Evolutionary conservation across 2,797 vertebrate species (phyloP).

Genomic region (Eleutherodactylus coqui): DNA sequence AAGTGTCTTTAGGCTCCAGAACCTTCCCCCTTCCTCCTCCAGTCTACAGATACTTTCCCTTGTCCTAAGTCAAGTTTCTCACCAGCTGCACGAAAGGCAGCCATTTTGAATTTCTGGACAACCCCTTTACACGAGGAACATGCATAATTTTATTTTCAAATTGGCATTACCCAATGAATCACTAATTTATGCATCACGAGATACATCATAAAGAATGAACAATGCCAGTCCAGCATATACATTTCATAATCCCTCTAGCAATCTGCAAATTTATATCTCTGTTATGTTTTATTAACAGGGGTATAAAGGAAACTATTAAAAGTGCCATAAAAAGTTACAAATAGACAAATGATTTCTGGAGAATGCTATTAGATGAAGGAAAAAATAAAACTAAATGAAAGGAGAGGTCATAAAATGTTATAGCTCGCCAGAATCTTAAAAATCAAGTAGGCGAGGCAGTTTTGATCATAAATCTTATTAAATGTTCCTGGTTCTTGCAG

Average conservation of each 20-base stretch:
- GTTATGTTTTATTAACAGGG: slow-evolving; percentile 32
- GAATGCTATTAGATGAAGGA: background rate
- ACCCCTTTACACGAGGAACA: background rate
- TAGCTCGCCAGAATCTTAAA: slow-evolving; percentile 32
- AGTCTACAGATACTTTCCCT: too few species aligned
- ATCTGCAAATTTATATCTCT: slow-evolving; percentile 24
- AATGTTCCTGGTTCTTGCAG: slow-evolving; percentile 29
- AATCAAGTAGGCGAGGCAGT: slow-evolving; percentile 39
- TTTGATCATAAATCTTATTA: slow-evolving; percentile 51
- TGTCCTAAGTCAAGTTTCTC: too few species aligned
- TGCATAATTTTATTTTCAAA: background rate
- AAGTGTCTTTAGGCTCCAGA: too few species aligned
- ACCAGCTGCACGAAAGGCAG: too few species aligned
- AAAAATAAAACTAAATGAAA: slow-evolving; percentile 39
- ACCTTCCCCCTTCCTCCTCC: too few species aligned
- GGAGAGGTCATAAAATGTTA: slow-evolving; percentile 46
- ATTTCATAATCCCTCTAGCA: slow-evolving; percentile 2
- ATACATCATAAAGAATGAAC: background rate
- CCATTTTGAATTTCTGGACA: too few species aligned
- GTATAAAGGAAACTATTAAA: slow-evolving; percentile 26
- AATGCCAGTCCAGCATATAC: background rate
- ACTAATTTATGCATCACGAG: background rate
- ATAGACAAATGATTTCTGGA: slow-evolving; percentile 21
- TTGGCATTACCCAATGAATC: background rate
- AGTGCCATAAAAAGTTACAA: slow-evolving; percentile 39